phyloP scores from a whole-genome alignment of 1,140 invertebrate species.

The Papilio machaon region DNA sequence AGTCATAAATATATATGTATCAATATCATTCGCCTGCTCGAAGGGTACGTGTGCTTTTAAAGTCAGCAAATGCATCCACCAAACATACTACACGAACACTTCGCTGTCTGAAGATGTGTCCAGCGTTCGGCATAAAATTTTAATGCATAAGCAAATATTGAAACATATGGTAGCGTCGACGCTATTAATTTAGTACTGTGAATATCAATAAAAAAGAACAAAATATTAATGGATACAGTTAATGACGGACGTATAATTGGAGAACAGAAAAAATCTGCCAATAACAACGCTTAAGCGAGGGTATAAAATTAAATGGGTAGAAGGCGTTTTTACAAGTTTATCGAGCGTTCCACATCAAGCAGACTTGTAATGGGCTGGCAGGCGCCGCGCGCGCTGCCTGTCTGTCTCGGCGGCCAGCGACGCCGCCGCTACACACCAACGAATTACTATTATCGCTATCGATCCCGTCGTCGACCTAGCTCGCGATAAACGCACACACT shows the following conservation, averaged over 20 bases:
- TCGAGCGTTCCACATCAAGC: slow-evolving; percentile 79
- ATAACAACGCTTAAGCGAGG: slow-evolving; percentile 78
- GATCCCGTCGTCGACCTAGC: slow-evolving; percentile 44
- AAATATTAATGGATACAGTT: slow-evolving; percentile 74
- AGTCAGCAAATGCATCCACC: slow-evolving; percentile 23
- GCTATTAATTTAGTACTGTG: slow-evolving; percentile 17
- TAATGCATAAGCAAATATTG: not conserved
- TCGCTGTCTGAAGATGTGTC: not conserved
- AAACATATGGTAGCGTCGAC: not conserved
- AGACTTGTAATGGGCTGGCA: slow-evolving; percentile 77
- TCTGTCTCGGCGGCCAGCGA: slow-evolving; percentile 72
- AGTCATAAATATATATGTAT: slow-evolving; percentile 66
- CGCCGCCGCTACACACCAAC: slow-evolving; percentile 52
- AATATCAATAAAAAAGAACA: slow-evolving; percentile 50
- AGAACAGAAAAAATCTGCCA: slow-evolving; percentile 73
- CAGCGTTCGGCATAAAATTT: not conserved
- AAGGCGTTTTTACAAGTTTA: slow-evolving; percentile 82
- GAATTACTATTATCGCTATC: slow-evolving; percentile 60
- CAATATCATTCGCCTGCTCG: slow-evolving; percentile 55
- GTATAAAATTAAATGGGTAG: slow-evolving; percentile 81
- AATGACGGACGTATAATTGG: slow-evolving; percentile 70
- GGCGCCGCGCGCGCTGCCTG: slow-evolving; percentile 78
- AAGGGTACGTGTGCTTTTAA: slow-evolving; percentile 39
- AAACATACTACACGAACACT: not conserved
- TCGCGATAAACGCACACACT: slow-evolving; percentile 51